These are phyloP conservation scores for Hyperopisus bebe DNA, from an alignment of 2,113 vertebrate species.

Conservation along the genomic window DNA sequence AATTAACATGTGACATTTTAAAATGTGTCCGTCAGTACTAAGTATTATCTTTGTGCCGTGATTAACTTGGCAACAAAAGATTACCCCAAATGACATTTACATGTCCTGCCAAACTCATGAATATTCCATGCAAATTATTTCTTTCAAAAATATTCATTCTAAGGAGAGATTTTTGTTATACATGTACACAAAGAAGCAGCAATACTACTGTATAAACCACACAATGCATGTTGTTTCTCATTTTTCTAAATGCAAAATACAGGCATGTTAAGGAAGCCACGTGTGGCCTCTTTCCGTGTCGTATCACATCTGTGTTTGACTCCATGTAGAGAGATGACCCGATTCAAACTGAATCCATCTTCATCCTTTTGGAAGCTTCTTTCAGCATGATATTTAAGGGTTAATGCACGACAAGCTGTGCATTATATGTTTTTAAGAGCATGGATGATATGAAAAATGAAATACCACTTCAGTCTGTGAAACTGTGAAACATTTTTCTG, in stretches of 20 bases:
- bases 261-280: neutral
- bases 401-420: neutral
- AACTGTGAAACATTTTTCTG: neutral
- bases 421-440: neutral
- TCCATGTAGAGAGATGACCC: neutral
- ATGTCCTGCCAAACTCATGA: neutral
- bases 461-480: neutral
- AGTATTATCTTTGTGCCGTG: neutral
- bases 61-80: conserved; percentile 13
- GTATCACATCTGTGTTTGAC: neutral
- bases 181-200: neutral
- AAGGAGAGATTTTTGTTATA: neutral
- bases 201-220: neutral
- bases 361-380: neutral
- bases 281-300: neutral
- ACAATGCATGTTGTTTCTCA: neutral
- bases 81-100: conserved; percentile 15
- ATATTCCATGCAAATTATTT: neutral
- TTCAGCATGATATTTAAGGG: neutral
- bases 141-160: neutral
- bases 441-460: neutral
- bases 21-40: neutral
- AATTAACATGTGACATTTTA: neutral
- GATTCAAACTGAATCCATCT: neutral
- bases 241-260: neutral